Evolutionary conservation across 2,888 invertebrate genomes (phyloP).

Genomic region (Spialia ferax): DNA sequence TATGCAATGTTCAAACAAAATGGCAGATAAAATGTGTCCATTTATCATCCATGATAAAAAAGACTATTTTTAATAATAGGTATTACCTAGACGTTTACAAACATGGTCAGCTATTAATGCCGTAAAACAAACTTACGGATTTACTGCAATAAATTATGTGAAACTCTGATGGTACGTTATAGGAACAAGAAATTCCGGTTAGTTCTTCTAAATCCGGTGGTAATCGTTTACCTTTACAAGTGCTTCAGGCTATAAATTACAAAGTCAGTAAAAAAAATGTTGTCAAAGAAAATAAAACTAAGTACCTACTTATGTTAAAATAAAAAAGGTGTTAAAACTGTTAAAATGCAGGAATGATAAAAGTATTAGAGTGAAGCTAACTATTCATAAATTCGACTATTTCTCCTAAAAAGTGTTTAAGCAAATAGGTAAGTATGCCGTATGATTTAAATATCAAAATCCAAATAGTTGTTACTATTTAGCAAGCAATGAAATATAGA

Average conservation of each 20-base stretch:
- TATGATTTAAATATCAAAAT: no score
- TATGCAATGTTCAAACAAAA: neutral
- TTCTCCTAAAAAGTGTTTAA: no score
- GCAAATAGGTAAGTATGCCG: no score
- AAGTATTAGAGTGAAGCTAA: no score
- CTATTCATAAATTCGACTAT: no score
- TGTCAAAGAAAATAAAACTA: no score
- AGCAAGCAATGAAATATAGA: no score
- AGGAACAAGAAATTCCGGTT: slow-evolving; percentile 37
- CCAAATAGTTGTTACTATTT: no score
- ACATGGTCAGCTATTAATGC: neutral
- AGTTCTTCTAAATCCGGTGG: slow-evolving; percentile 38
- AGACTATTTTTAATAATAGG: neutral
- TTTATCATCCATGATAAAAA: neutral
- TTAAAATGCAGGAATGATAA: no score
- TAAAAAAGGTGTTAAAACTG: no score
- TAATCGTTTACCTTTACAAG: slow-evolving; percentile 36
- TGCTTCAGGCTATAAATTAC: slow-evolving; percentile 26
- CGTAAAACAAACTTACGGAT: slow-evolving; percentile 31
- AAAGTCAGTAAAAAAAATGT: slow-evolving; percentile 21
- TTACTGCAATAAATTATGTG: slow-evolving; percentile 33
- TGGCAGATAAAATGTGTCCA: neutral
- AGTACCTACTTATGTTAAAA: no score
- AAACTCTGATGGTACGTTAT: slow-evolving; percentile 29
- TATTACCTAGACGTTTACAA: neutral